Percentiles rank a stretch among this genome's conserved stretches.
Evolutionary conservation across 92 coral and sea anemone species (phyloP).

Genomic region (Virgularia gustaviana): DNA sequence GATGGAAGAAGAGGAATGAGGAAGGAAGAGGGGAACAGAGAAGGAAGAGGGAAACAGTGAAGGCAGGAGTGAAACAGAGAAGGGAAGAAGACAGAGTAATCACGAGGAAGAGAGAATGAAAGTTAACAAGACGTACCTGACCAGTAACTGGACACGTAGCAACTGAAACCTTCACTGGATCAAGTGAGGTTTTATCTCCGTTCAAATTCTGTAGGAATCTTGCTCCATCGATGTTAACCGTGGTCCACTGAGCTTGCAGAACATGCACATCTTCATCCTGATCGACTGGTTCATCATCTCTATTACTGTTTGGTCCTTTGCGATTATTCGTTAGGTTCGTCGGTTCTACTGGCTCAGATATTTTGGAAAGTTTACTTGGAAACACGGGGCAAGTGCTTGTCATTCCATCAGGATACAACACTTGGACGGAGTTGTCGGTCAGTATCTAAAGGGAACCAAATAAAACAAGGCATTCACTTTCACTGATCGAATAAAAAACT

Average conservation of each 20-base stretch:
- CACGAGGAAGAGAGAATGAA: too few species aligned
- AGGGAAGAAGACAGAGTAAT: too few species aligned
- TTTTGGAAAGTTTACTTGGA: constrained; percentile 41
- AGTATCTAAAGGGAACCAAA: constrained; percentile 51
- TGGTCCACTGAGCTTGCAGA: constrained; percentile 74
- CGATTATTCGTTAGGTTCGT: constrained; percentile 59
- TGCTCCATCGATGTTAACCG: constrained; percentile 72
- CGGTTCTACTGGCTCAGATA: constrained; percentile 28
- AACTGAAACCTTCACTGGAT: constrained; percentile 62
- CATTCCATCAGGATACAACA: constrained; percentile 89
- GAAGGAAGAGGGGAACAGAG: too few species aligned
- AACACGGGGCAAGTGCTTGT: constrained; percentile 66
- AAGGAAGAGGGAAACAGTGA: too few species aligned
- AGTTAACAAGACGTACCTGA: constrained; percentile 88
- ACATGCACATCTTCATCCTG: constrained; percentile 62
- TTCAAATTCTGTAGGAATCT: constrained; percentile 63
- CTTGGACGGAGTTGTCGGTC: constrained; percentile 69
- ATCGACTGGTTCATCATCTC: constrained; percentile 69
- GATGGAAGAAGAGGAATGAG: too few species aligned
- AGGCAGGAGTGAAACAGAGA: too few species aligned
- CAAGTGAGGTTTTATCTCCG: constrained; percentile 61
- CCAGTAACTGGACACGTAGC: constrained; percentile 82
- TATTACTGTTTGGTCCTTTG: constrained; percentile 47
- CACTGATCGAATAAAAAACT: neutral
- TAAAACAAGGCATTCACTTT: neutral